A percentile compares a stretch with the other conserved stretches of the same genome.
Conservation (phyloP, 2,888 invertebrate species). For the Scaptodrosophila latifasciaeformis region DNA sequence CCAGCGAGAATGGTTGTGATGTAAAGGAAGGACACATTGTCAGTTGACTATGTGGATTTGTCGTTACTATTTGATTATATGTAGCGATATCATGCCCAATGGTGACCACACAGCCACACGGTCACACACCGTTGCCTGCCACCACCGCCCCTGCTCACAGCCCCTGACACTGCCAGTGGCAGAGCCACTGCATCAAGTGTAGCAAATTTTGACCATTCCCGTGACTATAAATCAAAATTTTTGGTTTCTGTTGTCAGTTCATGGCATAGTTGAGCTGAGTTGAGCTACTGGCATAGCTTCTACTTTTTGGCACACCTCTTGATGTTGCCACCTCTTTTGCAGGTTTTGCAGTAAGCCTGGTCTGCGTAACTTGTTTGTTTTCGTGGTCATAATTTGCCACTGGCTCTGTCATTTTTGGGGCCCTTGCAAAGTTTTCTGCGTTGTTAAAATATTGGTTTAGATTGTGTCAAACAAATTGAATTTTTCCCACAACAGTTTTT, state of each 20-base stretch:
- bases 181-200: slow-evolving; percentile 59
- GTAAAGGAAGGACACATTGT: no score
- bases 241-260: slow-evolving; percentile 67
- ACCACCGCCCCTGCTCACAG: slow-evolving; percentile 1
- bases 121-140: slow-evolving; percentile 13
- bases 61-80: slow-evolving; percentile 61
- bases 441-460: slow-evolving; percentile 64
- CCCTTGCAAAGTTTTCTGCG: not conserved
- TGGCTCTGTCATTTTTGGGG: slow-evolving; percentile 34
- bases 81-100: slow-evolving; percentile 41
- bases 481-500: slow-evolving; percentile 22
- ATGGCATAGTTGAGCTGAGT: slow-evolving; percentile 54
- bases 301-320: not conserved
- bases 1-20: no score
- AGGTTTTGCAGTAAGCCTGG: slow-evolving; percentile 37
- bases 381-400: slow-evolving; percentile 67
- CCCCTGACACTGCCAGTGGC: no score
- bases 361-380: slow-evolving; percentile 62
- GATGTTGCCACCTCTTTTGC: slow-evolving; percentile 17
- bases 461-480: slow-evolving; percentile 67
- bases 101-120: slow-evolving; percentile 13
- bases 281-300: not conserved
- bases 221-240: slow-evolving; percentile 70
- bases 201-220: slow-evolving; percentile 66
- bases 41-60: slow-evolving; percentile 30